Percentiles rank a stretch among this genome's conserved stretches.
These are phyloP conservation scores for Mesaphorura yosii DNA, from an alignment of 1,140 invertebrate genomes.

Conservation along the genomic window DNA sequence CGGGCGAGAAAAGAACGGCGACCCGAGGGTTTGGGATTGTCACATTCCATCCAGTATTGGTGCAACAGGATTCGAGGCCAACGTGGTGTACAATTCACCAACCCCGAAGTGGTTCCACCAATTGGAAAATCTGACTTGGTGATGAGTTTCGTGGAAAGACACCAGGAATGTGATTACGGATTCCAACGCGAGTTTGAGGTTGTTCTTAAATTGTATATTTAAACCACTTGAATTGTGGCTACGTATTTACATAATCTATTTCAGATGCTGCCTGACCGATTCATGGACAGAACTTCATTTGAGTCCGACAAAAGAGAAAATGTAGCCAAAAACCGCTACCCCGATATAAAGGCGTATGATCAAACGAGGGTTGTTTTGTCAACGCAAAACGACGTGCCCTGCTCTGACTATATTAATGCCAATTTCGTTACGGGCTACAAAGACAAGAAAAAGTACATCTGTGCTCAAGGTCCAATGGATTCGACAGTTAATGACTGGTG, in stretches of 20 bases:
- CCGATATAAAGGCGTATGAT: constrained; percentile 83
- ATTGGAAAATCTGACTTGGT: constrained; percentile 57
- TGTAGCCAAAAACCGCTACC: constrained; percentile 71
- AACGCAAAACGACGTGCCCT: constrained; percentile 56
- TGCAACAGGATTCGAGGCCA: constrained; percentile 46
- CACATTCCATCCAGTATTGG: constrained; percentile 35
- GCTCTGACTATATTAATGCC: constrained; percentile 85
- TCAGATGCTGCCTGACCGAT: constrained; percentile 63
- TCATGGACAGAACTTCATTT: constrained; percentile 70
- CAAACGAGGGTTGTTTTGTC: constrained; percentile 75
- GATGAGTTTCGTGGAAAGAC: constrained; percentile 60
- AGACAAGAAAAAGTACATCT: constrained; percentile 85
- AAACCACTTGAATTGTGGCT: not conserved
- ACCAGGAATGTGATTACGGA: constrained; percentile 73
- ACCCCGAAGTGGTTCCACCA: constrained; percentile 68
- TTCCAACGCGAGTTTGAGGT: constrained; percentile 73
- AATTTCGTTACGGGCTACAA: constrained; percentile 84
- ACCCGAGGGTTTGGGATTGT: constrained; percentile 63
- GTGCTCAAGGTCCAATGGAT: constrained; percentile 83
- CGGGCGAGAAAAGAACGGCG: constrained; percentile 55
- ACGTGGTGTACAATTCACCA: constrained; percentile 52
- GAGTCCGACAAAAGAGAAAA: constrained; percentile 81
- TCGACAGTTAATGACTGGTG: constrained; percentile 90
- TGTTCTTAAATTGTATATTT: not conserved
- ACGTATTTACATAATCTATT: not conserved